Base-by-base conservation (phyloP, 1,140 invertebrate species). In the Marisa cornuarietis region DNA sequence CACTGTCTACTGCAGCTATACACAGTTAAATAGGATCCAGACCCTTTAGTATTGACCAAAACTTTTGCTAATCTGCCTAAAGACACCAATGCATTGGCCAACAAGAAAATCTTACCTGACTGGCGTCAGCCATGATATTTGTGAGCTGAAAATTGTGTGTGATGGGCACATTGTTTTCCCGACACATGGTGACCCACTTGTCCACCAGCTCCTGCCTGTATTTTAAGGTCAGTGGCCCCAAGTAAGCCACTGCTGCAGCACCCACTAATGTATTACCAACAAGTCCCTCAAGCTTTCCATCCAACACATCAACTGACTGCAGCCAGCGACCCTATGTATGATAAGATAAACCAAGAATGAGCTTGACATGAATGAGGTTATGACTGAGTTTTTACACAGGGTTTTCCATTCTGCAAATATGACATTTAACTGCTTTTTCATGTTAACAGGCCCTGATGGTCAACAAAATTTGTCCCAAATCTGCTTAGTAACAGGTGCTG, bases 41-140 rank as follows among this genome's bases (percentile, higher is more conserved):
- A 16, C 22, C 31, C 65, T 31, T 26, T 52, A 31, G 24, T 9
- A 22, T 31, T 6, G 13, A 10, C 20, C 31, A 72, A 66, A 24
- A 68, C 51, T 31, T 49, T 78, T 49, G 10, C 18, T 13, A 31
- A 51, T 26, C 51, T 14, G 16, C 22, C 24, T 69, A 68, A 2
- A 5, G 16, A 16, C 24, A 65, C 78, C 54, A n/a, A 61, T 13
- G 49, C 71, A 31, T 0, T 65, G 2, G 3, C 49, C 71, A 52
- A 14, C 71, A 66, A 31, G 20, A 16, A 9, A 24, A 2, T 76
- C 77, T 78, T 26, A 90, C 89, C 86, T 89, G 86, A 75, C 89
- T 88, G 26, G 95, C 93, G 90, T 96, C 95, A n/a, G 94, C 95
- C 82, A 96, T 92, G 65, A 95, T 93, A n/a, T 91, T 91, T 16